Conservation (phyloP, 2,888 invertebrate genomes). For the Oligia fasciuncula region DNA sequence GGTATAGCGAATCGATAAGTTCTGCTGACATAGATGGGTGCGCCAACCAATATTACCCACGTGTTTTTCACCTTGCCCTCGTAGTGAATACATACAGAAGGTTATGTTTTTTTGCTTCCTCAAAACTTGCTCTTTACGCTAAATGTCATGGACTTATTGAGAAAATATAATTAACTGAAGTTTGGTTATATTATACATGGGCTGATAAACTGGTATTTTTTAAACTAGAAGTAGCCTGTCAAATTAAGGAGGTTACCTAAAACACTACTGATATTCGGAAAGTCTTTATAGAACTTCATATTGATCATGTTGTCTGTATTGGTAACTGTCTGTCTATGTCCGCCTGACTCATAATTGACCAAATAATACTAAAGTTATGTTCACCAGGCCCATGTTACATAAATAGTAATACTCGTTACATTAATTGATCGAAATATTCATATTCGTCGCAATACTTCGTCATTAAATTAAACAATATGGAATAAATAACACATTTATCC, state of each 20-base stretch:
- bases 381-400: neutral
- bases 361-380: conserved; percentile 1
- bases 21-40: conserved; percentile 51
- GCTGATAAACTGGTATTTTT: conserved; percentile 5
- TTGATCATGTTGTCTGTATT: neutral
- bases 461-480: conserved; percentile 60
- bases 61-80: conserved; percentile 57
- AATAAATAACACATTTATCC: conserved; percentile 66
- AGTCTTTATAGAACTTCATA: neutral
- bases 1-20: conserved; percentile 61
- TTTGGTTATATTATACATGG: neutral
- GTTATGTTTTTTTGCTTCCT: conserved; percentile 58
- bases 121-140: conserved; percentile 45
- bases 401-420: conserved; percentile 24
- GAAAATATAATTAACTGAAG: conserved; percentile 7
- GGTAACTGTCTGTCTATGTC: neutral
- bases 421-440: conserved; percentile 28
- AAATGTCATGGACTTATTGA: conserved; percentile 60
- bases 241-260: conserved; percentile 1
- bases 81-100: conserved; percentile 42
- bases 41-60: conserved; percentile 51
- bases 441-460: conserved; percentile 54
- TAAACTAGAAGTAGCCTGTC: neutral
- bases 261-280: neutral
- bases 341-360: conserved; percentile 4